Percentiles rank a stretch among this genome's conserved stretches.
Evolutionary conservation across 2,113 vertebrate species (phyloP).

Genomic region (Archilochus colubris): DNA sequence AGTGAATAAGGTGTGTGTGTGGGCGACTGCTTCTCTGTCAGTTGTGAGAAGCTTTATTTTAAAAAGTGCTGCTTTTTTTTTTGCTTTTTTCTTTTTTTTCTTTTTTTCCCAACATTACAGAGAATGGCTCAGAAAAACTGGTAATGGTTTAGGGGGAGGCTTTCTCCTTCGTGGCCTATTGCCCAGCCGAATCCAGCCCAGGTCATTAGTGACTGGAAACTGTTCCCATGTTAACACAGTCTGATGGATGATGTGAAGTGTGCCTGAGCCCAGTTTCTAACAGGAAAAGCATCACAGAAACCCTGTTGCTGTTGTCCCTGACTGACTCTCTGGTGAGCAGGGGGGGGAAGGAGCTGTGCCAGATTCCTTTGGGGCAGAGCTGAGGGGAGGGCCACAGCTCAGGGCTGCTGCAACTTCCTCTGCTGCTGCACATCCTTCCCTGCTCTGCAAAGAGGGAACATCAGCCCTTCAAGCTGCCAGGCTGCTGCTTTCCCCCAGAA

Average conservation of each 20-base stretch:
- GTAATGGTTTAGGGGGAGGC: background rate
- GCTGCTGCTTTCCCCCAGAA: background rate
- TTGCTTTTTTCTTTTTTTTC: background rate
- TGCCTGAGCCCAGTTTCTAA: background rate
- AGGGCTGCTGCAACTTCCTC: background rate
- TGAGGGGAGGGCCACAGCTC: background rate
- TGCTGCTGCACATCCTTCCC: background rate
- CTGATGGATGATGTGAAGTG: slow-evolving; percentile 1
- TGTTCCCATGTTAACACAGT: background rate
- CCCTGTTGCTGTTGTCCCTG: background rate
- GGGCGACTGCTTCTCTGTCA: slow-evolving; percentile 50
- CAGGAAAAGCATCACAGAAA: background rate
- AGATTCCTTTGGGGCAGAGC: background rate
- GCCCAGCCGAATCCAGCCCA: background rate
- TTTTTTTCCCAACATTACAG: background rate
- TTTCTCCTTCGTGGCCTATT: background rate
- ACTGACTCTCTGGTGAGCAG: background rate
- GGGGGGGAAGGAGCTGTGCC: background rate
- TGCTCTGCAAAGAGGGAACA: background rate
- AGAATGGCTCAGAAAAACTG: background rate
- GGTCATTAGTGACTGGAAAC: slow-evolving; percentile 9
- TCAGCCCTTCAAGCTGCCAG: background rate
- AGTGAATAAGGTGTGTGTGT: slow-evolving; percentile 52
- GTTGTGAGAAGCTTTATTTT: slow-evolving; percentile 32
- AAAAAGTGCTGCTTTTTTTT: background rate